phyloP scores from a whole-genome alignment of 2,888 invertebrate species.

The Synergus japonicus region DNA sequence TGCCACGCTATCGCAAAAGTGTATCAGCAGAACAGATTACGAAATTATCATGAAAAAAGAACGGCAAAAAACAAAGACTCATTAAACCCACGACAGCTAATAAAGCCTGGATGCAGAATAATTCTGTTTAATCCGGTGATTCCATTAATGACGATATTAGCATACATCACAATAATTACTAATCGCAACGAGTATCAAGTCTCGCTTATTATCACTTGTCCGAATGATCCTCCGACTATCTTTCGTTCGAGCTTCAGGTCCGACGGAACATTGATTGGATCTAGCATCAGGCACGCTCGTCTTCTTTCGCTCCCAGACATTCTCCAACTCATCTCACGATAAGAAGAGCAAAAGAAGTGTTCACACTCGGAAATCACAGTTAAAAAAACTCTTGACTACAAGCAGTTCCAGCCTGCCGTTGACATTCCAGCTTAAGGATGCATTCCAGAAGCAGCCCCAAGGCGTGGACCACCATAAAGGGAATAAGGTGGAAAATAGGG shows the following conservation, averaged over 20 bases:
- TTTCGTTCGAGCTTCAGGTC: slow-evolving; percentile 21
- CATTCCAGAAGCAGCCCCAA: slow-evolving; percentile 88
- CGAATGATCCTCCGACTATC: slow-evolving; percentile 18
- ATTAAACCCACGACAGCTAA: neutral
- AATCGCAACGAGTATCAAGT: slow-evolving; percentile 14
- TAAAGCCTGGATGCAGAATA: neutral
- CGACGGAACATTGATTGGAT: slow-evolving; percentile 30
- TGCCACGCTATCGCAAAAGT: slow-evolving; percentile 5
- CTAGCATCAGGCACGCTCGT: slow-evolving; percentile 38
- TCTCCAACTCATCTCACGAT: slow-evolving; percentile 11
- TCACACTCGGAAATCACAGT: slow-evolving; percentile 64
- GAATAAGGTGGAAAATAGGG: slow-evolving; percentile 94
- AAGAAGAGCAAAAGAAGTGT: slow-evolving; percentile 38
- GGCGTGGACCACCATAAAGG: slow-evolving; percentile 88
- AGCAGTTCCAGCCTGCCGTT: slow-evolving; percentile 20
- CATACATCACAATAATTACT: slow-evolving; percentile 35
- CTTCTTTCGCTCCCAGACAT: neutral
- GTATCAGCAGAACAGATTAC: neutral
- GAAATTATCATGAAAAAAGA: neutral
- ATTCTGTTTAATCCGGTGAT: neutral
- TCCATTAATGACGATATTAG: neutral
- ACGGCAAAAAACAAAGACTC: neutral
- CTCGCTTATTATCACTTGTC: slow-evolving; percentile 30
- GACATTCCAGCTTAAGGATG: slow-evolving; percentile 80
- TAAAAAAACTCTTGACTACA: slow-evolving; percentile 54